phyloP scores from a whole-genome alignment of 2,888 invertebrate genomes.

The Dione vanillae region DNA sequence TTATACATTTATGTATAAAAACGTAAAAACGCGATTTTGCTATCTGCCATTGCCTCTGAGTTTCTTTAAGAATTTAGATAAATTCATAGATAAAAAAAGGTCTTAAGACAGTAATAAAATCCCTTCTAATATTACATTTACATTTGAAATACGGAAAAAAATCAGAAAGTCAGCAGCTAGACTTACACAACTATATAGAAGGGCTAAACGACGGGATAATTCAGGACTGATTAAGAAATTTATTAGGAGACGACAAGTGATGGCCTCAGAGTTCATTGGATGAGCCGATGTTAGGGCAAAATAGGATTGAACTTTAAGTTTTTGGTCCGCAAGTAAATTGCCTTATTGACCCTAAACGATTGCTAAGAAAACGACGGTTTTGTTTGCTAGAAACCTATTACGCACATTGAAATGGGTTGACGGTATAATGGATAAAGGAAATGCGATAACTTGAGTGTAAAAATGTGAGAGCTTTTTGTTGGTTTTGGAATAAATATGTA shows the following conservation, averaged over 20 bases:
- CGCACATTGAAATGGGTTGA: constrained; percentile 9
- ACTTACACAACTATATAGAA: constrained; percentile 8
- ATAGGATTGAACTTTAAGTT: constrained; percentile 25
- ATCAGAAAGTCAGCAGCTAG: background rate
- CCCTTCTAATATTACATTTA: background rate
- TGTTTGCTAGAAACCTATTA: constrained; percentile 9
- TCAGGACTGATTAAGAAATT: constrained; percentile 9
- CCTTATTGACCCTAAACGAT: background rate
- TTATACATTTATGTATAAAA: no score
- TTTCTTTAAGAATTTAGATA: no score
- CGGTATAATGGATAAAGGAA: background rate
- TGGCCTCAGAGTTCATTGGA: constrained; percentile 21
- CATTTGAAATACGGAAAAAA: background rate
- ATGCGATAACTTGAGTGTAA: background rate
- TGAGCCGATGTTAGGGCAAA: constrained; percentile 8
- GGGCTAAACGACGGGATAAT: constrained; percentile 1
- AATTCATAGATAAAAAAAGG: background rate
- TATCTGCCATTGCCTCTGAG: background rate
- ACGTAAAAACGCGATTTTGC: no score
- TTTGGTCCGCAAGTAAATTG: constrained; percentile 16
- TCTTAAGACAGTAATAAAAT: background rate
- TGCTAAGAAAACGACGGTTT: constrained; percentile 5
- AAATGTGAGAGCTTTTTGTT: background rate
- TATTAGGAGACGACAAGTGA: constrained; percentile 18
- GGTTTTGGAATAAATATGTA: background rate